Percentiles rank a stretch among this genome's conserved stretches.
Evolutionary conservation across 2,888 invertebrate species (phyloP).

Genomic region (Argyresthia goedartella): DNA sequence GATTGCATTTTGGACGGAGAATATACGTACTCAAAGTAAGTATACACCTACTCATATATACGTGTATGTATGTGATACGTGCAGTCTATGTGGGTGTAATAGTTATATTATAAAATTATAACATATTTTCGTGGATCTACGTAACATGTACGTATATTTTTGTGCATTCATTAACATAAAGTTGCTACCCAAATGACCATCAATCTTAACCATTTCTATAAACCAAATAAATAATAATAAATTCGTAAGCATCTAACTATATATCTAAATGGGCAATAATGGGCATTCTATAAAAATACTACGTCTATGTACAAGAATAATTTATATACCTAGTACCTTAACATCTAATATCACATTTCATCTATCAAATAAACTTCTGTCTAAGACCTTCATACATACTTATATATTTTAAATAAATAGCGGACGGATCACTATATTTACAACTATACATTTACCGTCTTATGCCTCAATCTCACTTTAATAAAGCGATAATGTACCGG

Average conservation of each 20-base stretch:
- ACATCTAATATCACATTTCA: constrained; percentile 57
- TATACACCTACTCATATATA: constrained; percentile 22
- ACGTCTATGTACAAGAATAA: not conserved
- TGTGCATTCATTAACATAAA: not conserved
- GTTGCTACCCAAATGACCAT: not conserved
- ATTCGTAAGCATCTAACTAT: not conserved
- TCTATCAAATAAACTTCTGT: constrained; percentile 6
- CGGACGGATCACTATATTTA: too few species aligned
- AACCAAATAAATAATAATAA: not conserved
- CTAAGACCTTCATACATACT: not conserved
- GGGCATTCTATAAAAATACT: not conserved
- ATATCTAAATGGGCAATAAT: not conserved
- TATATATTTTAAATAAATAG: too few species aligned
- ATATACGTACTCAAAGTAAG: constrained; percentile 57
- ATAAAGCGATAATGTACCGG: too few species aligned
- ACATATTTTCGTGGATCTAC: constrained; percentile 2
- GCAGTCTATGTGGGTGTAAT: too few species aligned
- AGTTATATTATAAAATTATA: not conserved
- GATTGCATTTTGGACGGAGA: constrained; percentile 31
- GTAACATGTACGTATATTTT: constrained; percentile 4
- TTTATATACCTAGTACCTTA: constrained; percentile 14
- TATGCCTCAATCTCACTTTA: too few species aligned
- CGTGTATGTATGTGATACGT: too few species aligned
- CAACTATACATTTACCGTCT: too few species aligned
- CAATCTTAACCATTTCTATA: not conserved